phyloP scores from a whole-genome alignment of 2,888 invertebrate species.

The Euplagia quadripunctaria region DNA sequence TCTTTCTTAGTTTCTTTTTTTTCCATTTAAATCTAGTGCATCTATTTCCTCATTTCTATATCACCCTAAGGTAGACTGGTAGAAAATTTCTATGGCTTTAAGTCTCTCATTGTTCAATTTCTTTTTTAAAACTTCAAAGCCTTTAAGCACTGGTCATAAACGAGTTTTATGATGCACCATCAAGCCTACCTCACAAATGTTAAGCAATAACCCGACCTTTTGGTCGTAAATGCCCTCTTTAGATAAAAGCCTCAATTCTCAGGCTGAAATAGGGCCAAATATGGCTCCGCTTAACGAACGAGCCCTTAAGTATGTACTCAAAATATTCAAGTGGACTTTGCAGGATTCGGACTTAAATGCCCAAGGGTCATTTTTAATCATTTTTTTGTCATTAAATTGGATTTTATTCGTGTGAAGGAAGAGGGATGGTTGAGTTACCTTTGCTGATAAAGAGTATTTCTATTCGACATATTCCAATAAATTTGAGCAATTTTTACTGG shows the following conservation, averaged over 20 bases:
- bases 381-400: conserved; percentile 31
- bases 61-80: too few relatives aligned
- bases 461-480: background rate
- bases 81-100: too few relatives aligned
- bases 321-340: conserved; percentile 40
- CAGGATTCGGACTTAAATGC: conserved; percentile 30
- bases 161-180: conserved; percentile 31
- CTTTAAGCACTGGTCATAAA: conserved; percentile 18
- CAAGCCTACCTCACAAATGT: conserved; percentile 19
- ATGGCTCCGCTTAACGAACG: conserved; percentile 44
- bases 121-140: background rate
- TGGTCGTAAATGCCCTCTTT: conserved; percentile 46
- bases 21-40: too few relatives aligned
- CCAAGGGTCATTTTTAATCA: conserved; percentile 41
- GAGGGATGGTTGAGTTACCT: conserved; percentile 6
- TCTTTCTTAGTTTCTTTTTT: too few relatives aligned
- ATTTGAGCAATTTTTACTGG: background rate
- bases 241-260: conserved; percentile 52
- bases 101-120: too few relatives aligned
- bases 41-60: too few relatives aligned
- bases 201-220: conserved; percentile 38
- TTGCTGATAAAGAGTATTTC: conserved; percentile 7
- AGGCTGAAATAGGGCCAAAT: conserved; percentile 38
- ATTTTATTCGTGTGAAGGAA: conserved; percentile 24
- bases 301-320: conserved; percentile 46